Percentiles rank a stretch among this genome's conserved stretches.
These are phyloP conservation scores for Zaprionus gabonicus DNA, from an alignment of 1,140 invertebrate species.

Conservation along the genomic window DNA sequence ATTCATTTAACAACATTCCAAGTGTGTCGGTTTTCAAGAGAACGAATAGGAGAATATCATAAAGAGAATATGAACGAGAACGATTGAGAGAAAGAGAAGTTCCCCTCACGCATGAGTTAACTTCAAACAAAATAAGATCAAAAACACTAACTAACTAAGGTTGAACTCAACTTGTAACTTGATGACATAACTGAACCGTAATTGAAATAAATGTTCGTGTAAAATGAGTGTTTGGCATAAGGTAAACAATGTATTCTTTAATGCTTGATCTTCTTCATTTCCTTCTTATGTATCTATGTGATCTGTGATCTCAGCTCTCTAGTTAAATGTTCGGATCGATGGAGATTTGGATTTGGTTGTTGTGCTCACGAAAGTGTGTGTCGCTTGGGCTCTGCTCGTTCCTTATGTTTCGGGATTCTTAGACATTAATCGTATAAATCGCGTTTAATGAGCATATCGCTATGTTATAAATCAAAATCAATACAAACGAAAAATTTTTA, in stretches of 20 bases:
- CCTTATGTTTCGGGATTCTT: conserved; percentile 43
- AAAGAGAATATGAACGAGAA: conserved; percentile 19
- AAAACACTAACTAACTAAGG: conserved; percentile 69
- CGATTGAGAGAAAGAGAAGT: conserved; percentile 36
- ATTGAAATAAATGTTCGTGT: conserved; percentile 58
- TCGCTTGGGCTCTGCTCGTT: conserved; percentile 66
- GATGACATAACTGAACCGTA: conserved; percentile 65
- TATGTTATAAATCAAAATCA: conserved; percentile 63
- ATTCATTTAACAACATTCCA: conserved; percentile 69
- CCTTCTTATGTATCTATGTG: conserved; percentile 19
- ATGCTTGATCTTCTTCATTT: conserved; percentile 16
- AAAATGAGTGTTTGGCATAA: conserved; percentile 40
- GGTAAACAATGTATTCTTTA: background rate
- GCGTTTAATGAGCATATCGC: conserved; percentile 66
- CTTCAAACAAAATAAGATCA: conserved; percentile 55
- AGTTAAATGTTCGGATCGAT: conserved; percentile 37
- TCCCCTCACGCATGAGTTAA: conserved; percentile 23
- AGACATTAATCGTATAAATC: conserved; percentile 30
- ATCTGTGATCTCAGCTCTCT: conserved; percentile 57
- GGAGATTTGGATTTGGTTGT: conserved; percentile 83
- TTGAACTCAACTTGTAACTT: conserved; percentile 75
- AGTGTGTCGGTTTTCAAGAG: conserved; percentile 40
- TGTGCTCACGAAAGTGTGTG: conserved; percentile 66
- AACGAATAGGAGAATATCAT: conserved; percentile 21
- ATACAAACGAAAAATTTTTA: conserved; percentile 26